Percentiles rank a stretch among this genome's conserved stretches.
These are phyloP conservation scores for Pelodytes ibericus DNA, from an alignment of 2,797 vertebrate species.

Conservation along the genomic window DNA sequence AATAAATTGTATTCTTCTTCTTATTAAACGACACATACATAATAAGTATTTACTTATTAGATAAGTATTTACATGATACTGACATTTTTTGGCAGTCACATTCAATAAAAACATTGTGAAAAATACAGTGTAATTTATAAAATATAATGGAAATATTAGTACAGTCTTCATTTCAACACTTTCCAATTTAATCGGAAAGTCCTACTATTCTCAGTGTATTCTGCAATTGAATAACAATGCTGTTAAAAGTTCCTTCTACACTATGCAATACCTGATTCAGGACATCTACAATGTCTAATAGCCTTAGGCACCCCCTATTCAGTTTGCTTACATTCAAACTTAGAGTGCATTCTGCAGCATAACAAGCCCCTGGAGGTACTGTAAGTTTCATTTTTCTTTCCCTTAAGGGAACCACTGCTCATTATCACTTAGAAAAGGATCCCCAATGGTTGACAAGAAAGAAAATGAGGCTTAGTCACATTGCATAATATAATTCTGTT, in stretches of 20 bases:
- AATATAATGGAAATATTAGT: slow-evolving; percentile 12
- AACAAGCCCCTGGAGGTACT: slow-evolving; percentile 55
- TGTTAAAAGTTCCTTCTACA: slow-evolving; percentile 35
- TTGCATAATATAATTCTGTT: slow-evolving; percentile 53
- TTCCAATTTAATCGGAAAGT: slow-evolving; percentile 24
- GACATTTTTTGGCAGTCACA: not conserved
- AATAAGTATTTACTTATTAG: too few relatives aligned
- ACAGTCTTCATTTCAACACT: slow-evolving; percentile 9
- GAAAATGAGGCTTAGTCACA: slow-evolving; percentile 52
- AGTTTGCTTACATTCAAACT: slow-evolving; percentile 55
- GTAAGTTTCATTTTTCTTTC: slow-evolving; percentile 50
- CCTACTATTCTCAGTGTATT: slow-evolving; percentile 18
- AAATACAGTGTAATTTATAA: slow-evolving; percentile 7
- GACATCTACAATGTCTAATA: slow-evolving; percentile 53
- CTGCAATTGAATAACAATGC: slow-evolving; percentile 31
- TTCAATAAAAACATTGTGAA: not conserved
- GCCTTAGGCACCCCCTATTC: slow-evolving; percentile 52
- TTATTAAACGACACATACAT: too few relatives aligned
- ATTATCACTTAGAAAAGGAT: slow-evolving; percentile 55
- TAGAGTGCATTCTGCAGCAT: slow-evolving; percentile 52
- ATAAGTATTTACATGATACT: too few relatives aligned
- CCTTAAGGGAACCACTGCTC: slow-evolving; percentile 48
- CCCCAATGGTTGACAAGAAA: slow-evolving; percentile 49
- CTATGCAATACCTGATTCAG: slow-evolving; percentile 34
- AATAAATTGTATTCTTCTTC: too few relatives aligned